These are phyloP conservation scores for Vandiemenella viatica DNA, from an alignment of 2,888 invertebrate species.

Conservation along the genomic window DNA sequence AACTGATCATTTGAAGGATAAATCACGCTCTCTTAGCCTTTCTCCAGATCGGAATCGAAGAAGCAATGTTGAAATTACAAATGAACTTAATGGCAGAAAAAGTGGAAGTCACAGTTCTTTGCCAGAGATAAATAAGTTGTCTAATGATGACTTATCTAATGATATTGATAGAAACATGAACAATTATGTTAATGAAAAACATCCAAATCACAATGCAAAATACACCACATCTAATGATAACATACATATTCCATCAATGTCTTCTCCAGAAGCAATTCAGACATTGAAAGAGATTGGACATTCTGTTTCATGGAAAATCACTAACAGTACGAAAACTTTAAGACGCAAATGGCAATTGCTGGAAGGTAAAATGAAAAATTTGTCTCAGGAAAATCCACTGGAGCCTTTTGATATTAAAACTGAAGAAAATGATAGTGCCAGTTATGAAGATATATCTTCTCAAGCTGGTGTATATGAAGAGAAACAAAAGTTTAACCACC, in stretches of 20 bases:
- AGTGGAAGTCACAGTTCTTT: slow-evolving; percentile 8
- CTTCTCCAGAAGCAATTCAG: slow-evolving; percentile 33
- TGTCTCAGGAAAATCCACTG: slow-evolving; percentile 7
- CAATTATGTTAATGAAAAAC: neutral
- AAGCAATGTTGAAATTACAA: neutral
- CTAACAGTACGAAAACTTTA: slow-evolving; percentile 35
- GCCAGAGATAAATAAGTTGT: slow-evolving; percentile 4
- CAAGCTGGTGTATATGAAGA: too few relatives aligned
- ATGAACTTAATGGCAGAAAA: neutral
- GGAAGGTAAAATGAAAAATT: slow-evolving; percentile 27
- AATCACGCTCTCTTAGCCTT: slow-evolving; percentile 6
- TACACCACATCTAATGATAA: too few relatives aligned
- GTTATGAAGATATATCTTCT: too few relatives aligned
- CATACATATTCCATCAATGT: too few relatives aligned
- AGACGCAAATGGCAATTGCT: slow-evolving; percentile 40
- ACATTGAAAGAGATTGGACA: slow-evolving; percentile 36
- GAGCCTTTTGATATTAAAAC: slow-evolving; percentile 15
- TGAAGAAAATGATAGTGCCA: neutral
- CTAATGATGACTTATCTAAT: neutral
- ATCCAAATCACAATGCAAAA: neutral
- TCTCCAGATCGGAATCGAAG: slow-evolving; percentile 5
- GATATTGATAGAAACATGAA: neutral
- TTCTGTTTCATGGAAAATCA: slow-evolving; percentile 37
- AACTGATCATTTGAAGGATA: slow-evolving; percentile 4
- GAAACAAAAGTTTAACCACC: too few relatives aligned